A percentile compares a stretch with the other conserved stretches of the same genome.
phyloP scores from a whole-genome alignment of 2,797 vertebrate species.

The Spondyliosoma cantharus region DNA sequence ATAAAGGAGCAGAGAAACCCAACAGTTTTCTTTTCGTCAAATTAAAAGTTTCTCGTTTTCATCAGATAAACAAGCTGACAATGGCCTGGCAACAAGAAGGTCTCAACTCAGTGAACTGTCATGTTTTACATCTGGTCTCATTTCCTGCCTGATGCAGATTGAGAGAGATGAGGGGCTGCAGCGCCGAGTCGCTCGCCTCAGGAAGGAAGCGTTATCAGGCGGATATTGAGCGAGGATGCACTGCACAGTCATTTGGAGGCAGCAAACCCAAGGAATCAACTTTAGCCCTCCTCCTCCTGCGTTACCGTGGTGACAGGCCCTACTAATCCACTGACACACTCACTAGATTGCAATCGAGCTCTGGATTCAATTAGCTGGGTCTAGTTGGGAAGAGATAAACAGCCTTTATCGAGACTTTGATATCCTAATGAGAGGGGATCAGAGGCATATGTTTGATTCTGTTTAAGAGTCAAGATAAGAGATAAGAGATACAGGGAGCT shows the following conservation, averaged over 20 bases:
- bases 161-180: constrained; percentile 49
- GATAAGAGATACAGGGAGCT: constrained; percentile 62
- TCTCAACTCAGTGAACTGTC: constrained; percentile 42
- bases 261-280: constrained; percentile 59
- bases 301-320: constrained; percentile 77
- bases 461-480: constrained; percentile 64
- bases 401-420: constrained; percentile 71
- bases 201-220: constrained; percentile 74
- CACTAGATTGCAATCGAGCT: constrained; percentile 75
- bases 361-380: constrained; percentile 81
- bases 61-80: constrained; percentile 28
- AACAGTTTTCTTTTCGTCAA: neutral
- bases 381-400: constrained; percentile 78
- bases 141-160: constrained; percentile 74
- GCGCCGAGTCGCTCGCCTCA: constrained; percentile 29
- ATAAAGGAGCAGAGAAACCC: neutral
- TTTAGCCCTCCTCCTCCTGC: constrained; percentile 37
- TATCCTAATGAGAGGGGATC: constrained; percentile 69
- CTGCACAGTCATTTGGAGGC: constrained; percentile 65
- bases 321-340: constrained; percentile 83
- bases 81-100: constrained; percentile 19
- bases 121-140: constrained; percentile 66
- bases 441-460: constrained; percentile 65
- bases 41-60: constrained; percentile 54
- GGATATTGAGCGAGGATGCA: constrained; percentile 69